Percentiles rank a stretch among this genome's conserved stretches.
Conservation (phyloP, 2,888 invertebrate species). For the Meliscaeva auricollis region DNA sequence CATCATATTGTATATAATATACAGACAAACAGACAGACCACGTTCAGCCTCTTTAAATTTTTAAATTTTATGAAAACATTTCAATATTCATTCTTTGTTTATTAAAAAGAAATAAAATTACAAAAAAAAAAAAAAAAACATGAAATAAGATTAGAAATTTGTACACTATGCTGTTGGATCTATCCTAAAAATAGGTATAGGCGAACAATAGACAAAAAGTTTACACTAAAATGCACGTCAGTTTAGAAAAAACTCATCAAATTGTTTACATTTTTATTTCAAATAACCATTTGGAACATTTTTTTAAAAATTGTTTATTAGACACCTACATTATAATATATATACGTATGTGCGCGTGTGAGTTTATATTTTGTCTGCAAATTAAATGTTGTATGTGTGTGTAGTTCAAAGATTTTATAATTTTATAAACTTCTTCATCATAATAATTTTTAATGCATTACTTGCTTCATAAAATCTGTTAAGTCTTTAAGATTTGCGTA, state of each 20-base stretch:
- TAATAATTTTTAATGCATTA: no score
- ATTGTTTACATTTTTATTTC: conserved; percentile 71
- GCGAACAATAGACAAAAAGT: conserved; percentile 26
- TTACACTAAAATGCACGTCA: conserved; percentile 70
- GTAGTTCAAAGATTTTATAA: no score
- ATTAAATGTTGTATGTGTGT: no score
- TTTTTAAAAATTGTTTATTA: not conserved
- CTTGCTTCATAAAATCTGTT: no score
- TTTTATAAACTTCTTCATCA: no score
- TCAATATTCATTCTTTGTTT: conserved; percentile 40
- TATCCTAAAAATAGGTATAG: conserved; percentile 64
- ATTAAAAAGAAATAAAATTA: conserved; percentile 23
- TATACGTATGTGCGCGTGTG: not conserved
- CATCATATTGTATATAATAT: not conserved
- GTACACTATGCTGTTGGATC: not conserved
- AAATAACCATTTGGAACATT: conserved; percentile 51
- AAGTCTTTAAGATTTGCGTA: no score
- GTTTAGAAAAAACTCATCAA: conserved; percentile 73
- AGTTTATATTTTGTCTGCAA: not conserved
- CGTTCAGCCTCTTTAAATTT: conserved; percentile 17
- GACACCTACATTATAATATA: not conserved
- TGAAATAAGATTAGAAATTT: not conserved
- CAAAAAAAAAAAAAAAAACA: conserved; percentile 13
- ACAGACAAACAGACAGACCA: not conserved
- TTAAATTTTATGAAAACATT: conserved; percentile 53